Evolutionary conservation across 2,797 vertebrate species (phyloP).

Genomic region (Tokudaia muenninki): DNA sequence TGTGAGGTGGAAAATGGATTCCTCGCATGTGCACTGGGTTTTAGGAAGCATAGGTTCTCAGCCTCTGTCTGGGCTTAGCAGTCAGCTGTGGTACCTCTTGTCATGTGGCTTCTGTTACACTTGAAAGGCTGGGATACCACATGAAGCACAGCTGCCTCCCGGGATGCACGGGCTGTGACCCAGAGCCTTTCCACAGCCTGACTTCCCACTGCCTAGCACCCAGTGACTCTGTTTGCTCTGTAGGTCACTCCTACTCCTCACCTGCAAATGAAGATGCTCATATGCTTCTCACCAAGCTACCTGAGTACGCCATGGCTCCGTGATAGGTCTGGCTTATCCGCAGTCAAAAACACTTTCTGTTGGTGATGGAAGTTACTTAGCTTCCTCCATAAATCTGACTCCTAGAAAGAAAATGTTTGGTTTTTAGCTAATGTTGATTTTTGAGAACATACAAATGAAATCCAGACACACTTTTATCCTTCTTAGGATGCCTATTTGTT

Average conservation of each 20-base stretch:
- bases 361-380: background rate
- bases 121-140: background rate
- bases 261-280: too few relatives aligned
- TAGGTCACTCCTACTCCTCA: background rate
- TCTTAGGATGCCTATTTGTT: background rate
- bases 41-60: background rate
- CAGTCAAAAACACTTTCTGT: background rate
- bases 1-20: background rate
- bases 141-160: fast-evolving
- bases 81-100: background rate
- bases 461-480: background rate
- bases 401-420: background rate
- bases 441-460: background rate
- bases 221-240: background rate
- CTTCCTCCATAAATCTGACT: background rate
- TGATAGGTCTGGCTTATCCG: background rate
- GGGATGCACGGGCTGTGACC: background rate
- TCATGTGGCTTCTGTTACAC: background rate
- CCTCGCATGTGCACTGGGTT: background rate
- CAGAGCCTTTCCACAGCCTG: background rate
- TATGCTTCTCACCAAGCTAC: background rate
- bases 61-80: background rate
- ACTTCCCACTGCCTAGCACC: background rate
- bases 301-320: background rate
- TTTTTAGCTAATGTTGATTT: background rate